These are phyloP conservation scores for Platorchestia sp. DNA, from an alignment of 1,140 invertebrate species.

Conservation along the genomic window DNA sequence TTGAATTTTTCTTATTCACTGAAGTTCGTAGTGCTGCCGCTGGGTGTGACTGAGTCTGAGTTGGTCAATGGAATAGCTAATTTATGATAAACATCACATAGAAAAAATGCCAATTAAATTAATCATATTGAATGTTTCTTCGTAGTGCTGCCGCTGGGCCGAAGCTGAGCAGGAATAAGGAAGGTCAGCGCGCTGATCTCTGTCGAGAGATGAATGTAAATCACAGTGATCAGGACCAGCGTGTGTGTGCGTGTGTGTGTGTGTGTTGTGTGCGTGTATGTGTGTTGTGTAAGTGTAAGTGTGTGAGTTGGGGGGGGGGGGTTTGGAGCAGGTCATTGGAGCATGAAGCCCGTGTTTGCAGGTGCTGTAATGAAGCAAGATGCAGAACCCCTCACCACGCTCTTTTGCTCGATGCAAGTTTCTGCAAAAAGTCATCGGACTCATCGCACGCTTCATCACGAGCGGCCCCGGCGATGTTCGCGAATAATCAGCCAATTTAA, in stretches of 20 bases:
- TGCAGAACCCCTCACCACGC: not conserved
- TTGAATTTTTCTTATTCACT: too few relatives aligned
- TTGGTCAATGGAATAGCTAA: too few relatives aligned
- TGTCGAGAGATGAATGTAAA: not conserved
- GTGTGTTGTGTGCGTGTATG: too few relatives aligned
- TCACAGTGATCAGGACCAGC: not conserved
- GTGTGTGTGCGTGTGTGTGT: too few relatives aligned
- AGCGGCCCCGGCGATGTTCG: not conserved
- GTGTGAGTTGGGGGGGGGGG: not conserved
- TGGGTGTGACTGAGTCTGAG: too few relatives aligned
- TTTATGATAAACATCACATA: too few relatives aligned
- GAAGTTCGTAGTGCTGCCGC: too few relatives aligned
- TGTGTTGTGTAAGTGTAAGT: too few relatives aligned
- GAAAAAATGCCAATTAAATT: too few relatives aligned
- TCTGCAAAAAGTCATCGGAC: not conserved
- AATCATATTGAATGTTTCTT: too few relatives aligned
- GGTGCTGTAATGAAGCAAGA: not conserved
- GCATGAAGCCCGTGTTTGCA: conserved; percentile 5
- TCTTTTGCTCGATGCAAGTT: not conserved
- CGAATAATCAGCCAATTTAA: conserved; percentile 30
- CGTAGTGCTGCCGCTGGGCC: too few relatives aligned
- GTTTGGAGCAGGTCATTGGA: not conserved
- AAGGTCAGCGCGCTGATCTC: not conserved
- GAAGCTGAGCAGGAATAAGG: too few relatives aligned
- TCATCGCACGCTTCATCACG: not conserved